These are phyloP conservation scores for Sarotherodon lohbergeri DNA, from an alignment of 2,113 vertebrate species.

Conservation along the genomic window DNA sequence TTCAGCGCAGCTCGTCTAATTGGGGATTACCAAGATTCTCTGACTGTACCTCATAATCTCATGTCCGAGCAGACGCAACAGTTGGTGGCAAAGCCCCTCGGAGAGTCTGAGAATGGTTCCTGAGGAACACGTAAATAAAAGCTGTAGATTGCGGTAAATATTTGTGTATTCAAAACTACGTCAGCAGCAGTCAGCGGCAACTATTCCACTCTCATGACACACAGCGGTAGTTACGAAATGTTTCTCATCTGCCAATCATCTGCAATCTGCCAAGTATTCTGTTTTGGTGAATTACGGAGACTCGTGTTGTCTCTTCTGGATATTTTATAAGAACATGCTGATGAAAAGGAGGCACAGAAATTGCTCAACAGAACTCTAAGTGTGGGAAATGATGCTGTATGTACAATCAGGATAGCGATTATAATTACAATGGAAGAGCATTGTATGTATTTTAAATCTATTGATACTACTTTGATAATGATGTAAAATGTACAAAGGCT, in stretches of 20 bases:
- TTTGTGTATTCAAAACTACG: conserved; percentile 15
- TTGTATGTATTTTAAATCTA: conserved; percentile 73
- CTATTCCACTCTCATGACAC: conserved; percentile 39
- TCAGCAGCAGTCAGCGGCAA: conserved; percentile 20
- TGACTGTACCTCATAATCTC: conserved; percentile 63
- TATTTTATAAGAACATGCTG: conserved; percentile 40
- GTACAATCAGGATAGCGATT: conserved; percentile 72
- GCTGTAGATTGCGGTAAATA: conserved; percentile 1
- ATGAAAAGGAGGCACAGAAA: conserved; percentile 28
- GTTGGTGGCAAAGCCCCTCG: conserved; percentile 51
- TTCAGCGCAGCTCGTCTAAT: conserved; percentile 37
- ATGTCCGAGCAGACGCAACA: conserved; percentile 49
- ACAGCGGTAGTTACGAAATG: conserved; percentile 27
- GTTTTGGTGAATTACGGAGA: conserved; percentile 25
- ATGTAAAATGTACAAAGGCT: conserved; percentile 67
- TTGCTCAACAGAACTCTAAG: conserved; percentile 53
- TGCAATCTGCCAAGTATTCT: conserved; percentile 31
- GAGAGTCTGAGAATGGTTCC: conserved; percentile 44
- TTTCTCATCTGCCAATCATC: conserved; percentile 44
- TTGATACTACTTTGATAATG: conserved; percentile 73
- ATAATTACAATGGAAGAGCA: conserved; percentile 63
- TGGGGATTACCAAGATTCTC: conserved; percentile 51
- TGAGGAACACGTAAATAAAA: neutral
- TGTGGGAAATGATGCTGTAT: conserved; percentile 71
- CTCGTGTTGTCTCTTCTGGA: conserved; percentile 19